Base-by-base conservation (phyloP, 2,888 invertebrate species). In the Ochropleura plecta region DNA sequence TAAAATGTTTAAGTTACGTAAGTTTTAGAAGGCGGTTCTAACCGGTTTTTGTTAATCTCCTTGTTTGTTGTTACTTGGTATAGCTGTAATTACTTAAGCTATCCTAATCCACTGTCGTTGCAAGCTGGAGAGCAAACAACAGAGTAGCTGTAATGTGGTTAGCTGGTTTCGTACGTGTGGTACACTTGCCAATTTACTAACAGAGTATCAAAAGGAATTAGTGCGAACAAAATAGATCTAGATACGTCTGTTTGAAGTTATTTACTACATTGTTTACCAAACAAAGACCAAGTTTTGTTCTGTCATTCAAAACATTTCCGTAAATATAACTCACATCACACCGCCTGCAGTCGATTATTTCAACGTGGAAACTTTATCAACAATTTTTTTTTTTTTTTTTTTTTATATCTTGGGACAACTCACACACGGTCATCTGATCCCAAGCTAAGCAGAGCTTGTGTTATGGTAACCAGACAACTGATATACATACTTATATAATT, bases 71-170 rank as follows among this genome's bases (percentile, higher is more conserved):
- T 69, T 70, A 74, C 60, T 78, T 59, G 46, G 68, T 72, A 72
- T 67, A 78, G 67, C 69, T 78, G 78, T 81, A 86, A 87, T 86
- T 87, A 87, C 84, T 84, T 84, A 82, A 86, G 81, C 79, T 73
- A 73, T 73, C 66, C 73, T 86, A 84, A 83, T 78, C 75, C 70
- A 83, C 70, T 81, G 76, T 85, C 76, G 73, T 72, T 76, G 77
- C 80, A 82, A 84, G 84, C 85, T 79, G 67, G 70, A 69, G 44
- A 70, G 77, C 80, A 83, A 86, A 85, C 82, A 86, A 66, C 76
- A 65, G 60, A 79, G 70, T 62, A 60, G 73, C 69, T 65, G 67
- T 87, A 85, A 85, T 83, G 79, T 20, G 76, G 73, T 72, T 79
- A 63, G 40, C 62, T 87, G 80, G 75, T 80, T 81, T 80, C 76